phyloP scores from a whole-genome alignment of 2,888 invertebrate genomes.

The Drosophila seclusa region DNA sequence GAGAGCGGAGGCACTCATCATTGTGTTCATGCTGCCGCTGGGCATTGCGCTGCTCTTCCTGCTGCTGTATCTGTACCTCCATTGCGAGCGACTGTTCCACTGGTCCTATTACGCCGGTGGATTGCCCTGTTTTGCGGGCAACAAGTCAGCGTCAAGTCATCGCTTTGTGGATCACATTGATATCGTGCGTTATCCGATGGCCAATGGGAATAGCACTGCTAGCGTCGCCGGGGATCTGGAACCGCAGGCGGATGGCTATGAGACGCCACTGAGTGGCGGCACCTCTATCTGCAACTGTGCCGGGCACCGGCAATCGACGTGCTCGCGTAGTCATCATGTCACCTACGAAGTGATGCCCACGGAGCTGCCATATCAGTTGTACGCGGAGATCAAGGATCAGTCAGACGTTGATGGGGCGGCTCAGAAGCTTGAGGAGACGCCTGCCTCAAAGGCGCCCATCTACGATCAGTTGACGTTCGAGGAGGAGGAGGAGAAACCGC shows the following conservation, averaged over 20 bases:
- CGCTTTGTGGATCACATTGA: conserved; percentile 80
- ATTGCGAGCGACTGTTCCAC: conserved; percentile 83
- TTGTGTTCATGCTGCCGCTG: conserved; percentile 83
- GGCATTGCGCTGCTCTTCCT: conserved; percentile 83
- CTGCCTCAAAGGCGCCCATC: conserved; percentile 47
- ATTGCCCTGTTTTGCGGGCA: conserved; percentile 55
- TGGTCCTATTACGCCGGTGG: conserved; percentile 78
- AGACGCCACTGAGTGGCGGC: conserved; percentile 77
- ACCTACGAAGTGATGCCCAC: conserved; percentile 79
- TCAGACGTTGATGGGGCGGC: conserved; percentile 20
- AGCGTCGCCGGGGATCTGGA: conserved; percentile 42
- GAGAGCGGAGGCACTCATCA: conserved; percentile 80
- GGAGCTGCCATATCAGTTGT: conserved; percentile 76
- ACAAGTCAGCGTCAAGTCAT: conserved; percentile 37
- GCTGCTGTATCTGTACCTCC: conserved; percentile 82
- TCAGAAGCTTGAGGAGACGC: not conserved
- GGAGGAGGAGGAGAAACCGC: conserved; percentile 27
- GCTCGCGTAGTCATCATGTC: conserved; percentile 73
- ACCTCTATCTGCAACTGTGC: conserved; percentile 79
- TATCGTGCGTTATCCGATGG: conserved; percentile 71
- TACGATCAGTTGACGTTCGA: conserved; percentile 63
- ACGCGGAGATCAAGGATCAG: conserved; percentile 80
- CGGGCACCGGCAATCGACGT: conserved; percentile 53
- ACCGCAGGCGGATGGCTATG: conserved; percentile 71
- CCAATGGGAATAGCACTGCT: conserved; percentile 50